These are phyloP conservation scores for Sacculina carcini DNA, from an alignment of 2,888 invertebrate genomes.

Conservation along the genomic window DNA sequence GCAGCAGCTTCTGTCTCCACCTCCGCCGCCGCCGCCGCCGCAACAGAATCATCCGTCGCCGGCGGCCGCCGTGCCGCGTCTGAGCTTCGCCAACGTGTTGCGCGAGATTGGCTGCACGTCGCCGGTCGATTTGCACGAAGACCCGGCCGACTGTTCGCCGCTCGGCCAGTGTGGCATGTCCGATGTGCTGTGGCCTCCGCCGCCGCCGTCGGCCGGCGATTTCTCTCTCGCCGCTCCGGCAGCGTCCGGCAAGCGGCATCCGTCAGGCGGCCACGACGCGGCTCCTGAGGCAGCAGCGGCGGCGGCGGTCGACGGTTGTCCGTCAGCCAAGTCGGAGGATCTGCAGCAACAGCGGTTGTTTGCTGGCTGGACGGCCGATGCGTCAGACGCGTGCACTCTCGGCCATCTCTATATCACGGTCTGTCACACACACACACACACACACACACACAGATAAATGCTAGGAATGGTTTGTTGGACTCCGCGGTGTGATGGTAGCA, in stretches of 20 bases:
- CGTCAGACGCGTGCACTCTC: conserved; percentile 50
- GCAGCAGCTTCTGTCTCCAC: neutral
- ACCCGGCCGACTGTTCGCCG: no score
- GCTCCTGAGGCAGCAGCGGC: neutral
- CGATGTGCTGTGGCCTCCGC: no score
- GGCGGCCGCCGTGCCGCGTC: neutral
- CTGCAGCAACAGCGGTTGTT: neutral
- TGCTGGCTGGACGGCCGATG: conserved; percentile 59
- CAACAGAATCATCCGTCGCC: neutral
- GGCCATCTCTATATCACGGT: conserved; percentile 77
- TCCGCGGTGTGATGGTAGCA: neutral
- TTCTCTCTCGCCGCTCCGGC: no score
- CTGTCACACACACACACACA: conserved; percentile 9
- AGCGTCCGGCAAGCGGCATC: no score
- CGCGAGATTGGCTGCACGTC: neutral
- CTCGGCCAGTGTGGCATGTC: no score
- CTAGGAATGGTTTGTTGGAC: neutral
- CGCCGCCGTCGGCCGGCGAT: no score
- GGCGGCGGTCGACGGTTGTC: neutral
- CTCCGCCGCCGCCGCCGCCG: no score
- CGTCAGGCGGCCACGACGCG: neutral
- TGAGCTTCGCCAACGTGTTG: neutral
- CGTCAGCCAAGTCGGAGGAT: neutral
- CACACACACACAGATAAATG: no score
- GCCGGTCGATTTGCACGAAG: no score